Conservation (phyloP, 2,113 vertebrate genomes). For the Brachyistius frenatus region DNA sequence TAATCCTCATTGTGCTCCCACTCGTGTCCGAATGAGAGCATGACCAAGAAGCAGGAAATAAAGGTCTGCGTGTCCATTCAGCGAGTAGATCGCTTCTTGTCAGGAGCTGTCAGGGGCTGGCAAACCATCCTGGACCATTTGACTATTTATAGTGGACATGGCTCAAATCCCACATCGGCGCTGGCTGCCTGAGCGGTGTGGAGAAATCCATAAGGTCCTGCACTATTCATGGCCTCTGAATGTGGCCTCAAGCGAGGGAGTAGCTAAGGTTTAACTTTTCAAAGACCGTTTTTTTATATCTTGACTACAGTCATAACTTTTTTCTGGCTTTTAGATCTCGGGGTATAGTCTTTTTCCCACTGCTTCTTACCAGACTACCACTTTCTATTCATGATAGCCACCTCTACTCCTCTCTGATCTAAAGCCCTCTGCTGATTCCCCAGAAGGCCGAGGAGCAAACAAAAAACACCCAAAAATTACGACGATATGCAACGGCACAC, state of each 20-base stretch:
- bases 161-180: conserved; percentile 62
- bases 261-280: conserved; percentile 58
- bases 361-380: conserved; percentile 20
- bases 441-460: conserved; percentile 44
- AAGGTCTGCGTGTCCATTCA: neutral
- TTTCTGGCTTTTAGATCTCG: conserved; percentile 47
- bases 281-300: conserved; percentile 52
- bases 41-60: conserved; percentile 30
- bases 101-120: conserved; percentile 50
- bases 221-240: conserved; percentile 66
- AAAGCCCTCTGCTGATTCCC: conserved; percentile 52
- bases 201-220: conserved; percentile 66
- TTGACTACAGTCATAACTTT: conserved; percentile 36
- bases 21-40: neutral
- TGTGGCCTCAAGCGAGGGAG: conserved; percentile 50
- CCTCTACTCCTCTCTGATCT: conserved; percentile 55
- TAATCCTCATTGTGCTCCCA: conserved; percentile 11
- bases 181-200: conserved; percentile 49
- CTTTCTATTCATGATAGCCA: conserved; percentile 43
- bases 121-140: conserved; percentile 59
- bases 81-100: conserved; percentile 27
- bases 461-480: conserved; percentile 36
- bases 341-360: conserved; percentile 35
- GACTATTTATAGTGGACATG: conserved; percentile 68
- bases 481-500: conserved; percentile 20